These are phyloP conservation scores for Xylocampa areola DNA, from an alignment of 2,888 invertebrate species.

Conservation along the genomic window DNA sequence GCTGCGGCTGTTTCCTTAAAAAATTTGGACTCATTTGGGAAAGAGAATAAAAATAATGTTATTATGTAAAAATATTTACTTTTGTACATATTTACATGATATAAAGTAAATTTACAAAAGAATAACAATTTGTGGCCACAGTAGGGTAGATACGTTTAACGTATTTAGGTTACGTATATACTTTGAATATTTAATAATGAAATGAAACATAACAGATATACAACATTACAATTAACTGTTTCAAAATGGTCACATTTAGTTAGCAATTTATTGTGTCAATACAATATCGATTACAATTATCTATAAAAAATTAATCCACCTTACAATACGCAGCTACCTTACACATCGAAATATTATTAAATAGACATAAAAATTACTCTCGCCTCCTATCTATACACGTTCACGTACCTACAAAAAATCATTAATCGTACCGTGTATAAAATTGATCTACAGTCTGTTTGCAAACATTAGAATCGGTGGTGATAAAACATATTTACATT, in stretches of 20 bases:
- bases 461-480: conserved; percentile 57
- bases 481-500: conserved; percentile 59
- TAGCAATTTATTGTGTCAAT: conserved; percentile 56
- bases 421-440: conserved; percentile 69
- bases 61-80: conserved; percentile 85
- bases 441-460: conserved; percentile 68
- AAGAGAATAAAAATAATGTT: conserved; percentile 51
- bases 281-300: conserved; percentile 46
- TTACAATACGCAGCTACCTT: conserved; percentile 51
- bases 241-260: conserved; percentile 47
- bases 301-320: conserved; percentile 49
- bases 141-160: conserved; percentile 50
- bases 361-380: conserved; percentile 55
- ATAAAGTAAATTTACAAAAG: conserved; percentile 58
- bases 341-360: conserved; percentile 49
- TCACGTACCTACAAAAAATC: conserved; percentile 65
- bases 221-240: conserved; percentile 26
- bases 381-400: conserved; percentile 63
- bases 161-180: conserved; percentile 50
- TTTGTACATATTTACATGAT: conserved; percentile 83
- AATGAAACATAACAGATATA: conserved; percentile 14
- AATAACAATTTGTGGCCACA: conserved; percentile 50
- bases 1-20: conserved; percentile 19
- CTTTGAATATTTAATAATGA: conserved; percentile 24
- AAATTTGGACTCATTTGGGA: conserved; percentile 9